Percentiles rank a stretch among this genome's conserved stretches.
These are phyloP conservation scores for Aurelia sp. DNA, from an alignment of 30 jellyfish, hydroid and myxozoan species.

Conservation along the genomic window DNA sequence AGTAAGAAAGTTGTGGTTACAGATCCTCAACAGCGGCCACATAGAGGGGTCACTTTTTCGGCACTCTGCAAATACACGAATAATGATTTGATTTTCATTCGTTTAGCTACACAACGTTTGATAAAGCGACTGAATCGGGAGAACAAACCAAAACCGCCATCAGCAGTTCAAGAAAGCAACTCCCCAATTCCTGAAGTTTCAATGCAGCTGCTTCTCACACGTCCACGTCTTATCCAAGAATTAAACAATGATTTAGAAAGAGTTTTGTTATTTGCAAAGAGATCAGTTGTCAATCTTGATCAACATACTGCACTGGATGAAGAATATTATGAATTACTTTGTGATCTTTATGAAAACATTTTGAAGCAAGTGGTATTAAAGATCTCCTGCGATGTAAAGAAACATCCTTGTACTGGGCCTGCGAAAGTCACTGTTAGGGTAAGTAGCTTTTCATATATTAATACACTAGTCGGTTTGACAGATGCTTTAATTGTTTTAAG, in stretches of 20 bases:
- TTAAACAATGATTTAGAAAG: slow-evolving; percentile 71
- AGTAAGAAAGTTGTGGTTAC: too few relatives aligned
- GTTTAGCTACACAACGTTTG: slow-evolving; percentile 76
- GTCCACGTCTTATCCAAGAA: slow-evolving; percentile 83
- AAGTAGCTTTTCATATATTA: neutral
- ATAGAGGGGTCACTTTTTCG: too few relatives aligned
- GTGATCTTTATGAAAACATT: slow-evolving; percentile 68
- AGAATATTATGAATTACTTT: slow-evolving; percentile 69
- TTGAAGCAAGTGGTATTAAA: slow-evolving; percentile 35
- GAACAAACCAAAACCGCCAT: slow-evolving; percentile 61
- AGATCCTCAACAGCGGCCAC: too few relatives aligned
- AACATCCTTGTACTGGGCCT: slow-evolving; percentile 74
- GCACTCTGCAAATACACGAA: too few relatives aligned
- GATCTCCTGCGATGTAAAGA: slow-evolving; percentile 72
- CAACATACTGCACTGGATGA: slow-evolving; percentile 82
- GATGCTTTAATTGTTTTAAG: too few relatives aligned
- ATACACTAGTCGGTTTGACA: too few relatives aligned
- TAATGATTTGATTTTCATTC: too few relatives aligned
- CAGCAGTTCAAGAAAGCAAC: slow-evolving; percentile 18
- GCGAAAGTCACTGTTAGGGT: slow-evolving; percentile 72
- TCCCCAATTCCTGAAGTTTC: slow-evolving; percentile 83
- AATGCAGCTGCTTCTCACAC: slow-evolving; percentile 66
- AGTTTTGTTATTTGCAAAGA: slow-evolving; percentile 70
- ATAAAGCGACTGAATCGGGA: slow-evolving; percentile 65
- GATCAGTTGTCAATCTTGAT: slow-evolving; percentile 53